These are phyloP conservation scores for Blastobasis lacticolella DNA, from an alignment of 2,888 invertebrate species.

Conservation along the genomic window DNA sequence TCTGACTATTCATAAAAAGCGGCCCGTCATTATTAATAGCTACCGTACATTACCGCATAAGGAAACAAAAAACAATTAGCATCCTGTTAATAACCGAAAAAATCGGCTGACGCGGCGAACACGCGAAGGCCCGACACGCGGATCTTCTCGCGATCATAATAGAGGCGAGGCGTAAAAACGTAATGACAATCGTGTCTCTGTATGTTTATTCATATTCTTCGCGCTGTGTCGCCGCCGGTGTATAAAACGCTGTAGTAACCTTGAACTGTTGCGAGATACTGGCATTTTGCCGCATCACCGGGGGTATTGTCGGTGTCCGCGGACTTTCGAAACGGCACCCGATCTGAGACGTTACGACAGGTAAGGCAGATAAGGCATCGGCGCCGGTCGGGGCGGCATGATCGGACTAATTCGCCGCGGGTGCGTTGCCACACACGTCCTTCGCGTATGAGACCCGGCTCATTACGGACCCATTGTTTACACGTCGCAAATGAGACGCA, in stretches of 20 bases:
- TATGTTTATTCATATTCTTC: slow-evolving; percentile 25
- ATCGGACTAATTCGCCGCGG: slow-evolving; percentile 26
- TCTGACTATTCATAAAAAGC: too few relatives aligned
- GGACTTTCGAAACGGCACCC: slow-evolving; percentile 38
- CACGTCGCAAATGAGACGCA: slow-evolving; percentile 18
- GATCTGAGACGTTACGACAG: slow-evolving; percentile 19
- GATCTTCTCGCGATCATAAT: slow-evolving; percentile 20
- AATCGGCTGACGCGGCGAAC: slow-evolving; percentile 17
- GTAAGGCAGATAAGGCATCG: slow-evolving; percentile 20
- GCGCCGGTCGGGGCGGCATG: slow-evolving; percentile 26
- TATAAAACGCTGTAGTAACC: slow-evolving; percentile 36
- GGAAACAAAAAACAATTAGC: slow-evolving; percentile 25
- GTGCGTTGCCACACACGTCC: slow-evolving; percentile 31
- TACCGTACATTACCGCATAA: slow-evolving; percentile 19
- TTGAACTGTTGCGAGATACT: slow-evolving; percentile 59
- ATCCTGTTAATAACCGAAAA: slow-evolving; percentile 23
- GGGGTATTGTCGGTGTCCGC: slow-evolving; percentile 14
- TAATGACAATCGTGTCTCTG: slow-evolving; percentile 24
- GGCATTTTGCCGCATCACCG: slow-evolving; percentile 41
- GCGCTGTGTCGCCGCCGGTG: slow-evolving; percentile 29
- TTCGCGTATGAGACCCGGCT: slow-evolving; percentile 15
- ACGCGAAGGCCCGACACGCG: slow-evolving; percentile 15
- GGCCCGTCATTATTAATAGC: slow-evolving; percentile 14
- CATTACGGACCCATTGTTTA: slow-evolving; percentile 19
- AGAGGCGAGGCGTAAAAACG: slow-evolving; percentile 18